These are phyloP conservation scores for Perizoma affinitatum DNA, from an alignment of 2,888 invertebrate genomes.

Conservation along the genomic window DNA sequence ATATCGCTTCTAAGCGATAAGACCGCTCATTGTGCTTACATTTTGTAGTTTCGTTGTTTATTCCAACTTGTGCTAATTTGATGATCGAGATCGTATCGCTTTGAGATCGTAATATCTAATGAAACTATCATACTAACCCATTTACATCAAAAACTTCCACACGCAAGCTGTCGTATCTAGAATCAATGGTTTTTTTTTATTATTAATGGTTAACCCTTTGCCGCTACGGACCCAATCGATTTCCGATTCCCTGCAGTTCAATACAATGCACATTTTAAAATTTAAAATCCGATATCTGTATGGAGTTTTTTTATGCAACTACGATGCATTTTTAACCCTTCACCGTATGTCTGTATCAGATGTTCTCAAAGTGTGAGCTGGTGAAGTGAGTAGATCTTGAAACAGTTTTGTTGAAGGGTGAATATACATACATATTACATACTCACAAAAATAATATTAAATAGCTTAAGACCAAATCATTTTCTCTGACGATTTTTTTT, in stretches of 20 bases:
- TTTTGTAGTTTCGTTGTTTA: too few relatives aligned
- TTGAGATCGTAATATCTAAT: conserved; percentile 27
- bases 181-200: conserved; percentile 74
- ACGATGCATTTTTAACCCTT: conserved; percentile 84
- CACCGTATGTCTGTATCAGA: conserved; percentile 69
- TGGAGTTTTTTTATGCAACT: conserved; percentile 71
- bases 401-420: too few relatives aligned
- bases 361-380: conserved; percentile 54
- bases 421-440: too few relatives aligned
- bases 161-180: conserved; percentile 74
- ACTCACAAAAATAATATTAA: too few relatives aligned
- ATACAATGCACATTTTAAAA: conserved; percentile 84
- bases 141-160: conserved; percentile 47
- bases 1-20: too few relatives aligned
- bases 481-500: too few relatives aligned
- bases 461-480: too few relatives aligned
- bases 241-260: conserved; percentile 74
- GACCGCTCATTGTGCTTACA: too few relatives aligned
- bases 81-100: neutral
- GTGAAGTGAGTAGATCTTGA: neutral
- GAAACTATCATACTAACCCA: conserved; percentile 42
- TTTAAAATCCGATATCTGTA: conserved; percentile 84
- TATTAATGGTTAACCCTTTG: conserved; percentile 82
- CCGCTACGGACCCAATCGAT: conserved; percentile 78
- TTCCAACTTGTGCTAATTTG: too few relatives aligned